phyloP scores from a whole-genome alignment of 1,140 invertebrate species.

The Caerostris darwini region DNA sequence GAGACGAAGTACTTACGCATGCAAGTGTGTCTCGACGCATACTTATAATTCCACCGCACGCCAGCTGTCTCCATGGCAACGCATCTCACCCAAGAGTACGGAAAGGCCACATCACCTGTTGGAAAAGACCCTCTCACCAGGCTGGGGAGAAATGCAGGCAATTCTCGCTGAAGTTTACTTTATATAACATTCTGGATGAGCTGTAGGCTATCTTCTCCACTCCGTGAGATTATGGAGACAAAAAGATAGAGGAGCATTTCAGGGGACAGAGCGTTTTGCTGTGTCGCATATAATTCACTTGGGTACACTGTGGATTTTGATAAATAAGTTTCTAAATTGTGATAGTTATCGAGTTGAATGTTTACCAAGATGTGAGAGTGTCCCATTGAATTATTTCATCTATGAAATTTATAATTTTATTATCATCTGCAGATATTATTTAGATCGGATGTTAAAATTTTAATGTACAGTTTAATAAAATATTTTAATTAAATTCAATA shows the following conservation, averaged over 20 bases:
- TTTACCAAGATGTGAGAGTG: too few relatives aligned
- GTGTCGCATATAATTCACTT: too few relatives aligned
- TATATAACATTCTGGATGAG: neutral
- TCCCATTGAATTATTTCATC: too few relatives aligned
- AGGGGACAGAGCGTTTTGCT: neutral
- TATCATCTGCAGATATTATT: too few relatives aligned
- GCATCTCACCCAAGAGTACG: conserved; percentile 24
- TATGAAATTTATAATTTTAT: too few relatives aligned
- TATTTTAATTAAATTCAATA: too few relatives aligned
- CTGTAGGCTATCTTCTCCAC: neutral
- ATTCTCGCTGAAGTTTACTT: neutral
- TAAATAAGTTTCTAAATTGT: too few relatives aligned
- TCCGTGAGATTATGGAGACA: neutral
- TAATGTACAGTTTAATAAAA: too few relatives aligned
- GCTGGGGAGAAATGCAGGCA: neutral
- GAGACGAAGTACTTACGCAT: conserved; percentile 57
- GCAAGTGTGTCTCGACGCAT: conserved; percentile 69
- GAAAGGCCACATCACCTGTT: conserved; percentile 56
- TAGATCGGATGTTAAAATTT: too few relatives aligned
- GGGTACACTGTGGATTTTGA: too few relatives aligned
- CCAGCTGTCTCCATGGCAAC: conserved; percentile 64
- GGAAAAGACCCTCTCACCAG: conserved; percentile 32
- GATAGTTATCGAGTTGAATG: too few relatives aligned
- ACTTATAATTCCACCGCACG: conserved; percentile 74
- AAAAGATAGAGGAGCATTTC: neutral